Evolutionary conservation across 2,113 vertebrate species (phyloP).

Genomic region (Columbina picui): DNA sequence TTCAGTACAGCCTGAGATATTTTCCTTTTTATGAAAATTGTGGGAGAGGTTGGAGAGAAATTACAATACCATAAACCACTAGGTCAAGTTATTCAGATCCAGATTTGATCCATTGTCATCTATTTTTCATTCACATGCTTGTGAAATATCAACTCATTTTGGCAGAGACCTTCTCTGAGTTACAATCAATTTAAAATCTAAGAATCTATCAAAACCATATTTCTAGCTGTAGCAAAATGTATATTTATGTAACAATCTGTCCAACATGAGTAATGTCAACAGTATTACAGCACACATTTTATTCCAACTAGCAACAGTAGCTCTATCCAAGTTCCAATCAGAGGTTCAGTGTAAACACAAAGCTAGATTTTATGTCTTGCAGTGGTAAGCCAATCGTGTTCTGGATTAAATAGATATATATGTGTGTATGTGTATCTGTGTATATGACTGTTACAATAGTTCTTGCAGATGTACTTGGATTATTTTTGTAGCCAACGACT

Average conservation of each 20-base stretch:
- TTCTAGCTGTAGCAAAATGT: slow-evolving; percentile 72
- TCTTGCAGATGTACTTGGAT: slow-evolving; percentile 47
- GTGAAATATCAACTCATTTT: slow-evolving; percentile 70
- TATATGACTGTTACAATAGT: slow-evolving; percentile 3
- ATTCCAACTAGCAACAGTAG: slow-evolving; percentile 68
- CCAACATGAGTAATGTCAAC: slow-evolving; percentile 73
- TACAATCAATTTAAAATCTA: slow-evolving; percentile 71
- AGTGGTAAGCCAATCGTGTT: slow-evolving; percentile 19
- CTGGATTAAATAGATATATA: neutral
- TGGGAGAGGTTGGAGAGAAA: neutral
- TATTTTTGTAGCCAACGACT: neutral
- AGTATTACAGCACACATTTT: slow-evolving; percentile 59
- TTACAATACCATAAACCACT: slow-evolving; percentile 26
- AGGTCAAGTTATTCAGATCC: slow-evolving; percentile 50
- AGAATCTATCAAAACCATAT: slow-evolving; percentile 76
- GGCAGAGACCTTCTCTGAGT: slow-evolving; percentile 54
- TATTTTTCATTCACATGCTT: slow-evolving; percentile 68
- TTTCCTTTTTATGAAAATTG: slow-evolving; percentile 55
- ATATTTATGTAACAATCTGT: slow-evolving; percentile 72
- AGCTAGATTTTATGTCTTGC: slow-evolving; percentile 56
- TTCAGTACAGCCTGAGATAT: neutral
- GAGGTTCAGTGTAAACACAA: slow-evolving; percentile 57
- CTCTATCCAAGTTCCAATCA: slow-evolving; percentile 70
- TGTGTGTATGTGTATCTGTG: neutral
- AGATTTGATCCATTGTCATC: slow-evolving; percentile 60